A percentile compares a stretch with the other conserved stretches of the same genome.
phyloP scores from a whole-genome alignment of 2,888 invertebrate species.

The Leptinotarsa peninsularis region DNA sequence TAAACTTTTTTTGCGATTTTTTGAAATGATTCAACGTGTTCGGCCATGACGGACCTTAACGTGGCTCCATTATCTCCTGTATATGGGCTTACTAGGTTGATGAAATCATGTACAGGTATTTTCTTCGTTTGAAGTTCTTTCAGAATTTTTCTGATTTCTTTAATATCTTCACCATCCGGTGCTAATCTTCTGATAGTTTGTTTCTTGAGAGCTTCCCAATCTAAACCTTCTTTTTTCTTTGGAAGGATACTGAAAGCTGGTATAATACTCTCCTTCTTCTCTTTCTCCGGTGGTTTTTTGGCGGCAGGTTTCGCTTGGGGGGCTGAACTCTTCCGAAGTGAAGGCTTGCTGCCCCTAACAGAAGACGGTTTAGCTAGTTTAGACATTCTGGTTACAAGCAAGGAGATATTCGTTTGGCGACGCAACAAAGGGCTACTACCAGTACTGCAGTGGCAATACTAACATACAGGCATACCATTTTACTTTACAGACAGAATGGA shows the following conservation, averaged over 20 bases:
- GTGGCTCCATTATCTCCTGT: conserved; percentile 61
- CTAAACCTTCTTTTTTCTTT: conserved; percentile 36
- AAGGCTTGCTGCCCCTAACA: conserved; percentile 5
- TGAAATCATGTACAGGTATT: conserved; percentile 61
- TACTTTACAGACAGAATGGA: conserved; percentile 24
- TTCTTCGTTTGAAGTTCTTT: conserved; percentile 49
- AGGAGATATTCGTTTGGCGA: conserved; percentile 48
- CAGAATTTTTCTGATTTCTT: conserved; percentile 54
- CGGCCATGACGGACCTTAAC: conserved; percentile 57
- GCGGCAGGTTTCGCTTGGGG: conserved; percentile 12
- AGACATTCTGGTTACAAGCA: conserved; percentile 37
- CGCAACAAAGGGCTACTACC: conserved; percentile 51
- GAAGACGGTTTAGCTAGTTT: conserved; percentile 8
- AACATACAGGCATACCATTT: conserved; percentile 45
- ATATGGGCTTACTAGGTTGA: conserved; percentile 60
- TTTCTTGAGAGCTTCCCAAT: conserved; percentile 55
- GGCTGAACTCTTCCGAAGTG: conserved; percentile 12
- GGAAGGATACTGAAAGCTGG: conserved; percentile 51
- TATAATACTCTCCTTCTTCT: conserved; percentile 46
- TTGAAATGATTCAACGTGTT: conserved; percentile 60
- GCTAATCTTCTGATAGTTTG: conserved; percentile 58
- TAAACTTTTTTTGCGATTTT: conserved; percentile 61
- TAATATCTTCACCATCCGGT: conserved; percentile 60
- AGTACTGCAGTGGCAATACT: conserved; percentile 51
- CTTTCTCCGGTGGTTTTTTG: conserved; percentile 18